Evolutionary conservation across 2,113 vertebrate species (phyloP), one percentile per base, ranked within the genome.

Genomic region (Uria aalge): DNA sequence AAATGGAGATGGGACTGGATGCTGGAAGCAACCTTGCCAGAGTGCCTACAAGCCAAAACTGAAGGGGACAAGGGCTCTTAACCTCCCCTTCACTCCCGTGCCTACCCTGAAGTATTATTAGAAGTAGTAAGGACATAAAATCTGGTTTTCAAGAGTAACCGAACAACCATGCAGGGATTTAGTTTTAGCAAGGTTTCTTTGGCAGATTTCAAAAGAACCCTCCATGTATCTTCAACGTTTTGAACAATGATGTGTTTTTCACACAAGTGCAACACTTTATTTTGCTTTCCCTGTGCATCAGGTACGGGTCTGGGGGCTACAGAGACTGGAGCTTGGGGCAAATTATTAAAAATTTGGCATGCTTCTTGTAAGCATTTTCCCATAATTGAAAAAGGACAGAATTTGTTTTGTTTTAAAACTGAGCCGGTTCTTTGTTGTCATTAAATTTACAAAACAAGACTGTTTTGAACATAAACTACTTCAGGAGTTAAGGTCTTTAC

Each of bases 401-500:
- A 21, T 53, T 23, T 66, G 55, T 66, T 93, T 85, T 21, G 9
- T 48, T 92, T 83, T 41, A 50, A 92, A 83, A 62, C 40, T 7
- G 38, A 69, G 30, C 2, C 1, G 2, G 22, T 66, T 43, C 82
- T 73, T 85, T 76, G 17, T 47, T 84, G 80, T 52, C n/a, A 34
- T 55, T 50, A 59, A 63, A 74, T 88, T 85, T 93, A 88, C 71
- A 62, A 83, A 96, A 50, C 78, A 92, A 40, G 50, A 12, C 6
- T 84, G 50, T 85, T 94, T 90, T 53, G 55, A 92, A 27, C 50
- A 85, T 9, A 90, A 92, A 66, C 57, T 62, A 3, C 45, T 57
- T 22, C 22, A 69, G 85, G 40, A 73, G 9, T 60, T 78, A 79
- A 93, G 34, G 19, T 45, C 30, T 43, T 64, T 9, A 29, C 26